Evolutionary conservation across 2,797 vertebrate genomes (phyloP), one percentile per base, ranked within the genome.

Genomic region (Karalla daura): DNA sequence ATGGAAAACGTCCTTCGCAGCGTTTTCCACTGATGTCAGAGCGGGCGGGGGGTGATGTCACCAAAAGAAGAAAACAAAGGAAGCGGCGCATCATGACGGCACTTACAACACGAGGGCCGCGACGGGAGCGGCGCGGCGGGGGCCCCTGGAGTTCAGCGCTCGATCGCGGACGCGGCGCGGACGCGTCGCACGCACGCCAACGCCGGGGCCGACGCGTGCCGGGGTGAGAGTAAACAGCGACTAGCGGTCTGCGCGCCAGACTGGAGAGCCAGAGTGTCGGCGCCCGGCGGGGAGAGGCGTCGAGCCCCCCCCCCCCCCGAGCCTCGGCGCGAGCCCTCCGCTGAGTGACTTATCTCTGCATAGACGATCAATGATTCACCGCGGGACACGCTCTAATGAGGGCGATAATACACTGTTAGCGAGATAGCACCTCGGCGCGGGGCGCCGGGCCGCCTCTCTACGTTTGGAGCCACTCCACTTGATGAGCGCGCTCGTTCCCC

Each of bases 291-390:
- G 82, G 52, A 70, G 40, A 46, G 37, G 68, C 52, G 75, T 70
- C 28, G 56, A 77, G 74, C 47, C 60, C n/a, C n/a, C n/a, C n/a
- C n/a, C n/a, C n/a, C n/a, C n/a, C n/a, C 71, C 74, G 63, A 56
- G 68, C 71, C 84, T 40, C 85, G 79, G 88, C 80, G 50, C 81
- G 86, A 69, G 63, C 80, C 70, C 74, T 78, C 60, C 59, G 53
- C 47, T 76, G 80, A 86, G 78, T 71, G 88, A 87, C 88, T 88
- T 87, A 84, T 89, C 86, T 77, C 83, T 80, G 86, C 78, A 81
- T 85, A 89, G 79, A 78, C 88, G 90, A 94, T 94, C 93, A 93
- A 93, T 93, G 93, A 88, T 86, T 93, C 90, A 72, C 67, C 73
- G 80, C 44, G 63, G 80, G 87, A 92, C 86, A 89, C 25, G 80